phyloP scores from a whole-genome alignment of 2,113 vertebrate genomes.

The Hyperoodon ampullatus region DNA sequence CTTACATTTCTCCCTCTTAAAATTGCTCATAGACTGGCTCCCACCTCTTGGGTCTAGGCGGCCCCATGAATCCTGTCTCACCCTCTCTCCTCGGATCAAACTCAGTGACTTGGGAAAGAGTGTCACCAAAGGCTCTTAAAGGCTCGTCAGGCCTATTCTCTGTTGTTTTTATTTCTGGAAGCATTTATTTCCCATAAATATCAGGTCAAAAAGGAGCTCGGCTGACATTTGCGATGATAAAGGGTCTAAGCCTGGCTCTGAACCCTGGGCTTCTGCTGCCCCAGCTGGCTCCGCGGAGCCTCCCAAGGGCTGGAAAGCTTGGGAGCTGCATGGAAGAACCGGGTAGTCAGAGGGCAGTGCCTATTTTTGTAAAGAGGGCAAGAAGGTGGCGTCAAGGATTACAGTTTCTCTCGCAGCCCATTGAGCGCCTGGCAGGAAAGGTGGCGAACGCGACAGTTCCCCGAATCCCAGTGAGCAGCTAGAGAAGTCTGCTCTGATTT shows the following conservation, averaged over 20 bases:
- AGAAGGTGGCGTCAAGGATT: not conserved
- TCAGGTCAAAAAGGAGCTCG: not conserved
- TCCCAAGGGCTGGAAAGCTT: not conserved
- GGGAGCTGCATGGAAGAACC: fast-evolving
- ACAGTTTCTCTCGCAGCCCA: not conserved
- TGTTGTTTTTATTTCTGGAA: not conserved
- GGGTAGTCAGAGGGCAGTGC: not conserved
- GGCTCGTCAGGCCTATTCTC: not conserved
- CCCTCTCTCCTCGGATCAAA: not conserved
- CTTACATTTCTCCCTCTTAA: not conserved
- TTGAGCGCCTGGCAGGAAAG: not conserved
- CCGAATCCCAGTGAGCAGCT: fast-evolving
- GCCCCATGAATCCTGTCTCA: not conserved
- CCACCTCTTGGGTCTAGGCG: not conserved
- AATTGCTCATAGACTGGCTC: not conserved
- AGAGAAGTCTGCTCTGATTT: not conserved
- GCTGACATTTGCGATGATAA: not conserved
- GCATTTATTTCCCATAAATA: not conserved
- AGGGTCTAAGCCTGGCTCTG: not conserved
- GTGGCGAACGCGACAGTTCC: fast-evolving
- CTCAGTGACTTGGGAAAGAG: not conserved
- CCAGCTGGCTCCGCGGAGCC: not conserved
- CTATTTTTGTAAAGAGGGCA: not conserved
- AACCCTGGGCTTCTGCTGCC: not conserved
- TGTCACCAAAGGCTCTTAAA: not conserved